These are phyloP conservation scores for Limnephilus lunatus DNA, from an alignment of 2,888 invertebrate species.

Conservation along the genomic window DNA sequence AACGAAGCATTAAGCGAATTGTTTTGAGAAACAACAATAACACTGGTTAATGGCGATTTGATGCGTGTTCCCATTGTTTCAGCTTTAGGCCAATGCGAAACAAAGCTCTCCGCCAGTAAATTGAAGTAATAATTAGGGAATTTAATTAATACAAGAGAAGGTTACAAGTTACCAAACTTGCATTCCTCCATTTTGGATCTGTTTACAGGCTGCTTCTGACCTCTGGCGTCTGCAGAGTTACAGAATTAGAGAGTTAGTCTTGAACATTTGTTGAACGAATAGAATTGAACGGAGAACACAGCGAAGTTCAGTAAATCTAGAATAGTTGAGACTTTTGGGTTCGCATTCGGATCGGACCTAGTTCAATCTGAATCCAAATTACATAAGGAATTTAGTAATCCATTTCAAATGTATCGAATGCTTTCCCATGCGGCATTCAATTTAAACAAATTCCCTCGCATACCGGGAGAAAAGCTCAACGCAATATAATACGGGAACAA, in stretches of 20 bases:
- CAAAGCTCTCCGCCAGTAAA: background rate
- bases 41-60: background rate
- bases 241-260: background rate
- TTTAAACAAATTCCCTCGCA: conserved; percentile 55
- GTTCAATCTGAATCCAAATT: conserved; percentile 25
- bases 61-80: background rate
- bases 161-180: conserved; percentile 3
- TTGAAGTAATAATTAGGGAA: conserved; percentile 10
- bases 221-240: background rate
- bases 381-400: conserved; percentile 42
- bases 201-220: conserved; percentile 18
- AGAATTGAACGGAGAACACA: background rate
- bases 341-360: conserved; percentile 11
- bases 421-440: conserved; percentile 47
- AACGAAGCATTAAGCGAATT: background rate
- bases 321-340: conserved; percentile 45
- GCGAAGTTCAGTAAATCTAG: background rate
- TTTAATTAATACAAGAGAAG: conserved; percentile 12
- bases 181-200: conserved; percentile 23
- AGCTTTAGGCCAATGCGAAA: background rate
- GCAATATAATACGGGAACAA: conserved; percentile 53
- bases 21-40: background rate
- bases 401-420: conserved; percentile 56
- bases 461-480: conserved; percentile 48
- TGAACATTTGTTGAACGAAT: background rate